Conservation (phyloP, 53 echinoderm and acorn worm species). For the Echinarachnius parma region DNA sequence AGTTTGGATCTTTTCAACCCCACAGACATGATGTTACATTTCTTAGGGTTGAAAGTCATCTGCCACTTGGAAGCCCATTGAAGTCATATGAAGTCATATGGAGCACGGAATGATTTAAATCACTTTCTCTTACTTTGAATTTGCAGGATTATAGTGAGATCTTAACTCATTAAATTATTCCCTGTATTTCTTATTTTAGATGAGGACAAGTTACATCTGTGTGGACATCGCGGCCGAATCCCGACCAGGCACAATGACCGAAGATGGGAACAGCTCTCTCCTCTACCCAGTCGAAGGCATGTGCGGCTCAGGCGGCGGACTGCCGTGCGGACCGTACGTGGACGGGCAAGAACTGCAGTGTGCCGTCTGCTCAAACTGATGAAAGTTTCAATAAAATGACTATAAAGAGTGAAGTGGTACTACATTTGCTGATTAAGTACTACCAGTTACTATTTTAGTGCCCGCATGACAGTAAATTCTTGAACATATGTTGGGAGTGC, state of each 20-base stretch:
- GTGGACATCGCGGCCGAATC: slow-evolving; percentile 12
- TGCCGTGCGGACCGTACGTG: slow-evolving; percentile 40
- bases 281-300: slow-evolving; percentile 31
- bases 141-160: neutral
- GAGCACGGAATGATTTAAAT: too few relatives aligned
- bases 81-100: too few relatives aligned
- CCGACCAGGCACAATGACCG: slow-evolving; percentile 28
- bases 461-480: too few relatives aligned
- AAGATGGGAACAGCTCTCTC: slow-evolving; percentile 25
- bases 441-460: too few relatives aligned
- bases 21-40: neutral
- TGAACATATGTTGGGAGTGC: too few relatives aligned
- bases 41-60: neutral
- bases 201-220: slow-evolving; percentile 29
- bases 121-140: too few relatives aligned
- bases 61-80: too few relatives aligned
- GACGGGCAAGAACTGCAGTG: slow-evolving; percentile 44
- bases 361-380: slow-evolving; percentile 31
- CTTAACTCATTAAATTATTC: neutral
- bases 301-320: slow-evolving; percentile 31
- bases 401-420: too few relatives aligned
- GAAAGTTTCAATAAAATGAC: too few relatives aligned
- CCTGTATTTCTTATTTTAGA: neutral
- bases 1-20: too few relatives aligned
- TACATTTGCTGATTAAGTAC: too few relatives aligned